Percentiles rank a stretch among this genome's conserved stretches.
Evolutionary conservation across 2,113 vertebrate species (phyloP).

Genomic region (Ictalurus punctatus): DNA sequence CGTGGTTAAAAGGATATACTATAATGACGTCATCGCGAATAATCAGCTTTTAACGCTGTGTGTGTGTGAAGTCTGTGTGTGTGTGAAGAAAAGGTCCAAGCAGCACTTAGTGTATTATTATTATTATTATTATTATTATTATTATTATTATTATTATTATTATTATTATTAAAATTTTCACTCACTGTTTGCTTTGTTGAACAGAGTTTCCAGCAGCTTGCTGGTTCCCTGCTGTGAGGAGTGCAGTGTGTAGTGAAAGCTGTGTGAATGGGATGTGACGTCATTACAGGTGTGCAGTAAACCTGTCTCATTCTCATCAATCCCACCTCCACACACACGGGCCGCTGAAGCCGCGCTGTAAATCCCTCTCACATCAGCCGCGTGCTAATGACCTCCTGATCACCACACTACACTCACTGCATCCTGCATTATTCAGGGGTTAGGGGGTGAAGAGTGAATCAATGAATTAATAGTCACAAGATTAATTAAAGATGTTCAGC

Average conservation of each 20-base stretch:
- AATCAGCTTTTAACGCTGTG: too few species aligned
- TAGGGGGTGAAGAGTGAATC: background rate
- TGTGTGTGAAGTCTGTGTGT: background rate
- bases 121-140: too few species aligned
- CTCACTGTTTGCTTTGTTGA: too few species aligned
- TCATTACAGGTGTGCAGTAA: conserved; percentile 75
- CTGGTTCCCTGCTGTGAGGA: background rate
- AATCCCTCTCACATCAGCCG: conserved; percentile 34
- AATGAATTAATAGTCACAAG: background rate
- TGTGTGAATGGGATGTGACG: conserved; percentile 75
- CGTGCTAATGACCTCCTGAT: conserved; percentile 8
- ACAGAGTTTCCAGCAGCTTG: background rate
- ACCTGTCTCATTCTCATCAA: conserved; percentile 71
- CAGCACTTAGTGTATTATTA: too few species aligned
- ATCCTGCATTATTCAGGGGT: background rate
- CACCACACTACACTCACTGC: background rate
- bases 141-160: too few species aligned
- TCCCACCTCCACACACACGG: conserved; percentile 70
- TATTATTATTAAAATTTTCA: too few species aligned
- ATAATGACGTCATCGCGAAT: too few species aligned
- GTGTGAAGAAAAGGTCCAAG: background rate
- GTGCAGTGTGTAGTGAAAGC: conserved; percentile 23
- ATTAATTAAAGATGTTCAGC: too few species aligned
- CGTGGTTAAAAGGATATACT: too few species aligned
- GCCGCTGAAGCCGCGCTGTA: conserved; percentile 18